Evolutionary conservation across 2,797 vertebrate species (phyloP), one percentile per base, ranked within the genome.

Genomic region (Clarias fuscus): DNA sequence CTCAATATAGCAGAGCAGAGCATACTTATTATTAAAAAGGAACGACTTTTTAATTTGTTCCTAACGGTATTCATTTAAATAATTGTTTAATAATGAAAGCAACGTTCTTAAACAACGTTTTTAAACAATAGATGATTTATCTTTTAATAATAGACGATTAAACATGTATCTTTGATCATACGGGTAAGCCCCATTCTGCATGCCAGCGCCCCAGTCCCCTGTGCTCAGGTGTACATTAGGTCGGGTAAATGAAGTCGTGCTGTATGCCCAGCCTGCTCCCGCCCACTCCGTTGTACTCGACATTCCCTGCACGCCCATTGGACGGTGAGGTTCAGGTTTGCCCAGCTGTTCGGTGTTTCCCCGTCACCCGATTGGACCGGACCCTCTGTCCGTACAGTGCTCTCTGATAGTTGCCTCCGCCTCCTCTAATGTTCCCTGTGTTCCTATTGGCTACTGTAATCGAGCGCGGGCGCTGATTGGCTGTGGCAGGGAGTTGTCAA

Each of bases 401-500:
- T 90, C 91, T 93, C 93, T 91, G 90, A 78, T 94, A 70, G 67
- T 62, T 53, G 68, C 89, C 93, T 58, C 95, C 95, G 89, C 96
- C 96, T 82, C 65, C 20, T 17, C 17, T 27, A 0, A 43, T 13
- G 3, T 76, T 87, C 40, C 67, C 18, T 43, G 87, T 1, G 0
- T 20, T 73, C 6, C 83, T 3, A 96, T 94, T 96, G 95, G 96
- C 85, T 96, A 96, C 95, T 96, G 96, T 96, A 96, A 90, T 80
- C 86, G 89, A 94, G 92, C 89, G 91, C 92, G 92, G 61, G 85
- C 93, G 89, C 86, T 89, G 90, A 97, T 97, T 97, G 97, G 97
- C 87, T 91, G 86, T 70, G 0, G 89, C 76, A 86, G 89, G 94
- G 96, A 96, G 97, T 97, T 96, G 97, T 97, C 97, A 96, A 95